Evolutionary conservation across 1,140 invertebrate species (phyloP).

Genomic region (Pectinophora gossypiella): DNA sequence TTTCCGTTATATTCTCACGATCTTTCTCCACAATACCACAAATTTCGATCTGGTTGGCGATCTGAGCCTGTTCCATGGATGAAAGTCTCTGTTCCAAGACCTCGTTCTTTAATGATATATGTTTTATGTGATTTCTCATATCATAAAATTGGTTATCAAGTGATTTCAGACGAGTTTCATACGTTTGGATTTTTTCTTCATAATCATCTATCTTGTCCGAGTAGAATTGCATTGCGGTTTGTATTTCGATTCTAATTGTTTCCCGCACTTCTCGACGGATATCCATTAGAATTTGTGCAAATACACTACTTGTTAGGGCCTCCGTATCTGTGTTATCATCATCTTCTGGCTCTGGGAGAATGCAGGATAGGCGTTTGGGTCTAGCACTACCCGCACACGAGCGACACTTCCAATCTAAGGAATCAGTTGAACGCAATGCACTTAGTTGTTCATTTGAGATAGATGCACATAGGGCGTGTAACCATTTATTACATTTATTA

Average conservation of each 20-base stretch:
- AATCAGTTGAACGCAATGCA: background rate
- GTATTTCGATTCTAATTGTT: background rate
- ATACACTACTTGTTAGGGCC: background rate
- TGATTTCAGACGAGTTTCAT: background rate
- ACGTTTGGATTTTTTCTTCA: background rate
- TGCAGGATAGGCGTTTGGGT: background rate
- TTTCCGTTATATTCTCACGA: background rate
- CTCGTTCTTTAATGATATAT: background rate
- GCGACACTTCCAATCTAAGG: slow-evolving; percentile 2
- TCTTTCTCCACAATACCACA: slow-evolving; percentile 3
- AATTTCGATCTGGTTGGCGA: background rate
- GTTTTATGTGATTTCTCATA: background rate
- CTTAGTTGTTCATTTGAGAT: background rate
- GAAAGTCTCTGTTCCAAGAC: background rate
- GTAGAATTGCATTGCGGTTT: background rate
- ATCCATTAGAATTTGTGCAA: background rate
- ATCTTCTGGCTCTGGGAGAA: background rate
- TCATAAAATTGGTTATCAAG: background rate
- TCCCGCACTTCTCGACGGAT: background rate
- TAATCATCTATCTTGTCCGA: slow-evolving; percentile 6
- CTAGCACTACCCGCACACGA: background rate
- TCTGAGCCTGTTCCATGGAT: background rate
- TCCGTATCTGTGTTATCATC: background rate
- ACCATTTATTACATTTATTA: slow-evolving; percentile 2
- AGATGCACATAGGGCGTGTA: background rate